A percentile compares a stretch with the other conserved stretches of the same genome.
Conservation (phyloP, 2,113 vertebrate species). For the Ascaphus truei region DNA sequence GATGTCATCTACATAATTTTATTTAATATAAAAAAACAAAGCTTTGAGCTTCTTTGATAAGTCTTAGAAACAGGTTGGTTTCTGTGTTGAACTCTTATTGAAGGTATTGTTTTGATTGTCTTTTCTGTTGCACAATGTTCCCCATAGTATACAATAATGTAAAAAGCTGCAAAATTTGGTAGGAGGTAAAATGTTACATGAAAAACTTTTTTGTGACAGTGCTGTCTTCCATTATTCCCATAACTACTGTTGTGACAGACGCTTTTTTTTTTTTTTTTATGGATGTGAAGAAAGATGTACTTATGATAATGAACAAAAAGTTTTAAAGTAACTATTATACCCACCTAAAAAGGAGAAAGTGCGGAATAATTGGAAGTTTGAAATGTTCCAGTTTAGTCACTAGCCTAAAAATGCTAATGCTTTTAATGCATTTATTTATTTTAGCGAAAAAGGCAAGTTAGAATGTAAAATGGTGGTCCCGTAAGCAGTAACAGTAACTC, state of each 20-base stretch:
- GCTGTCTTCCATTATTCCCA: not conserved
- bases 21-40: too few species aligned
- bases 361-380: not conserved
- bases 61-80: too few species aligned
- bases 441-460: not conserved
- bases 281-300: constrained; percentile 32
- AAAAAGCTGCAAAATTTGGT: constrained; percentile 41
- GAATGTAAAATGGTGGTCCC: not conserved
- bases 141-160: not conserved
- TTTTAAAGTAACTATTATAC: constrained; percentile 43
- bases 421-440: not conserved
- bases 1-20: too few species aligned
- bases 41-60: too few species aligned
- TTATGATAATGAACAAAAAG: constrained; percentile 43
- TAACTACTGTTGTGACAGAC: constrained; percentile 36
- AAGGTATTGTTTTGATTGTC: too few species aligned
- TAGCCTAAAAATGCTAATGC: not conserved
- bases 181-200: constrained; percentile 46
- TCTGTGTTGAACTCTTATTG: too few species aligned
- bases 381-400: not conserved
- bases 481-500: not conserved
- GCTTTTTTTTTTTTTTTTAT: constrained; percentile 47
- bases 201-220: constrained; percentile 35
- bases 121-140: too few species aligned
- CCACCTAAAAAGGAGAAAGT: constrained; percentile 37